These are phyloP conservation scores for Psettodes erumei DNA, from an alignment of 2,113 vertebrate genomes.

Conservation along the genomic window DNA sequence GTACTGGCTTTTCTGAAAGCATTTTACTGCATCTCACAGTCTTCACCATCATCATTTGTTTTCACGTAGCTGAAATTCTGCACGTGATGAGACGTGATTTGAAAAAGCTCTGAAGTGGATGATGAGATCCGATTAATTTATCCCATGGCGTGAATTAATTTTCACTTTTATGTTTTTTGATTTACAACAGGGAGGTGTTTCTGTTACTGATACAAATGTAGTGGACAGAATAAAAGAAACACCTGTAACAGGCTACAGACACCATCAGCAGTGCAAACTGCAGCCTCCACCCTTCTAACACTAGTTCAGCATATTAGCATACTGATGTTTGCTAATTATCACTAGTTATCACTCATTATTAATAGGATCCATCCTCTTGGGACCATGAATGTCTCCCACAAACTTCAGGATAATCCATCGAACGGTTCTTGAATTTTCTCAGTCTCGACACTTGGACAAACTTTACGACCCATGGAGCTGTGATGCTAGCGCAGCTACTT, in stretches of 20 bases:
- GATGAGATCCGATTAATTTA: background rate
- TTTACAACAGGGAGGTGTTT: no score
- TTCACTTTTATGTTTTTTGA: background rate
- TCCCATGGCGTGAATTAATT: background rate
- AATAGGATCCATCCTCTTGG: background rate
- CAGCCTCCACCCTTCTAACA: no score
- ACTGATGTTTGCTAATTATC: background rate
- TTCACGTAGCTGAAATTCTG: background rate
- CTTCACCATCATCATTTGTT: background rate
- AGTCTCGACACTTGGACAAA: background rate
- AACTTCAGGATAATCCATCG: background rate
- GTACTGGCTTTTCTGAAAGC: background rate
- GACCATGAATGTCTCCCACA: background rate
- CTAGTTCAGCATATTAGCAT: background rate
- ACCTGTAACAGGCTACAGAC: background rate
- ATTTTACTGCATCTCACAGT: background rate
- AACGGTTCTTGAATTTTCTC: background rate
- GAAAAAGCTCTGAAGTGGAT: background rate
- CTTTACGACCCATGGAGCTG: background rate
- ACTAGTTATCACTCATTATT: no score
- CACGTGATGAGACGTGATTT: background rate
- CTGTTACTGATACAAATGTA: background rate
- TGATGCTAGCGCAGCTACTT: background rate
- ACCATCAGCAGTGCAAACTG: background rate
- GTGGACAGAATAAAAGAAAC: background rate